Percentiles rank a stretch among this genome's conserved stretches.
Conservation (phyloP, 53 echinoderm and acorn worm genomes). For the Astropecten irregularis region DNA sequence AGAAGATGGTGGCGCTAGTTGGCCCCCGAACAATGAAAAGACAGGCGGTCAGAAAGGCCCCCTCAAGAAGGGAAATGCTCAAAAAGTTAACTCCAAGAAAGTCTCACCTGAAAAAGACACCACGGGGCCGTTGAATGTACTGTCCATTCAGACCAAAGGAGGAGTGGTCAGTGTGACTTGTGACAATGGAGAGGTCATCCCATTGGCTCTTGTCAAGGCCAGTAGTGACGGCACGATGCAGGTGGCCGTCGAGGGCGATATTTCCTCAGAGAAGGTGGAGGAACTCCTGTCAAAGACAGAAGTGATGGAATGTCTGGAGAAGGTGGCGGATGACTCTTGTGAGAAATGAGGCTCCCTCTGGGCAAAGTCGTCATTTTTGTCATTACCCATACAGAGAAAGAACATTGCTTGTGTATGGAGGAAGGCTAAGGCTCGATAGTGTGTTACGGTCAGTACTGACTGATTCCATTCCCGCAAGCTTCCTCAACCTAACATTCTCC, state of each 20-base stretch:
- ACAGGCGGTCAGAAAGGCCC: no score
- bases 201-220: slow-evolving; percentile 74
- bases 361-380: no score
- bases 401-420: no score
- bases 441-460: no score
- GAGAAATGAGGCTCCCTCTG: no score
- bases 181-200: slow-evolving; percentile 58
- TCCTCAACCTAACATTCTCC: no score
- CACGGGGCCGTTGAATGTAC: neutral
- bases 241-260: slow-evolving; percentile 84
- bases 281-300: slow-evolving; percentile 85
- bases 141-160: slow-evolving; percentile 29
- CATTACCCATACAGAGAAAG: no score
- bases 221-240: slow-evolving; percentile 82
- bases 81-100: neutral
- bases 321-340: slow-evolving; percentile 47
- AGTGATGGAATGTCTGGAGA: slow-evolving; percentile 88
- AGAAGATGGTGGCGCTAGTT: no score
- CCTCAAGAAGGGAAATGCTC: neutral
- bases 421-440: no score
- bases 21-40: no score
- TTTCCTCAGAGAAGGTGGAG: slow-evolving; percentile 76
- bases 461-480: no score
- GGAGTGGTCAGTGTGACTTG: slow-evolving; percentile 32
- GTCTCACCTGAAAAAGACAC: neutral